These are phyloP conservation scores for Typhlomys cinereus DNA, from an alignment of 2,113 vertebrate species.

Conservation along the genomic window DNA sequence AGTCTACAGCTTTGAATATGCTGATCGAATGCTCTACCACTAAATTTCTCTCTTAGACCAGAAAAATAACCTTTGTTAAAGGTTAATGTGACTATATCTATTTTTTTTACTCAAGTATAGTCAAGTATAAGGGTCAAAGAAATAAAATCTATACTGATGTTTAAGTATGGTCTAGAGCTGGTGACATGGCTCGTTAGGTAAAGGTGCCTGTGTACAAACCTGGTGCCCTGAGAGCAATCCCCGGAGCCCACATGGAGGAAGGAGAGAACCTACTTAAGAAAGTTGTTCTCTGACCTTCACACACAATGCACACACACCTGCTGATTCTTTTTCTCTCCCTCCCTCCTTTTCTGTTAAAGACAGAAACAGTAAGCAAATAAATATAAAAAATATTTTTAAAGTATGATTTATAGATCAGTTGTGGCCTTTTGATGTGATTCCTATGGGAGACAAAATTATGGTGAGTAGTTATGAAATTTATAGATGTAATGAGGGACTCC, in stretches of 20 bases:
- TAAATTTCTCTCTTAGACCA: not conserved
- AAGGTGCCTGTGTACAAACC: too few relatives aligned
- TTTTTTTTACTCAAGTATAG: not conserved
- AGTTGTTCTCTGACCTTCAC: too few relatives aligned
- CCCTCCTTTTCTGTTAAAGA: slow-evolving; percentile 34
- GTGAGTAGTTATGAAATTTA: not conserved
- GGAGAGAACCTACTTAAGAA: too few relatives aligned
- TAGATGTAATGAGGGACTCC: slow-evolving; percentile 12
- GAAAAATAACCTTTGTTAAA: slow-evolving; percentile 62
- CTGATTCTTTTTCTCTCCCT: too few relatives aligned
- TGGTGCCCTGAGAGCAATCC: too few relatives aligned
- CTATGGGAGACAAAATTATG: slow-evolving; percentile 43
- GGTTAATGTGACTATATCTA: slow-evolving; percentile 15
- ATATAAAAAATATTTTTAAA: too few relatives aligned
- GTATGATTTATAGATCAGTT: not conserved
- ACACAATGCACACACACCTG: too few relatives aligned
- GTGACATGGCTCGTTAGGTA: too few relatives aligned
- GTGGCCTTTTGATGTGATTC: slow-evolving; percentile 43
- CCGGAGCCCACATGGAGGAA: too few relatives aligned
- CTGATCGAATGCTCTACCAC: not conserved
- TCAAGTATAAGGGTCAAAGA: slow-evolving; percentile 11
- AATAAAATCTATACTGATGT: not conserved
- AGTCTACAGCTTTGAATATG: not conserved
- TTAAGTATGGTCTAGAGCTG: too few relatives aligned
- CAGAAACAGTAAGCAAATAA: too few relatives aligned